Base-by-base conservation (phyloP, 2,888 invertebrate genomes). In the Machimus rusticus region DNA sequence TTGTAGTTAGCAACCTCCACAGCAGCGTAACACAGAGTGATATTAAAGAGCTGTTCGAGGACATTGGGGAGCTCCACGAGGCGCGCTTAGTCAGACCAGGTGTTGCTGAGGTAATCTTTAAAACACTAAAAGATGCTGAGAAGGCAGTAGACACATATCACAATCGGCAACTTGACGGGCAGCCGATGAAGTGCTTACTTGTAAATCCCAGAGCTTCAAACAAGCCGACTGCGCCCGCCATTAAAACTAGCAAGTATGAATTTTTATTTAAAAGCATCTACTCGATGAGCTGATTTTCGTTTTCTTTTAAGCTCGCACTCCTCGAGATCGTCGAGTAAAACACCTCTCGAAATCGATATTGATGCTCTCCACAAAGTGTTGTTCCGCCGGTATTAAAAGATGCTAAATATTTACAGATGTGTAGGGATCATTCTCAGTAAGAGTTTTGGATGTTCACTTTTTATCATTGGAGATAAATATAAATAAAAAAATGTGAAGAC, bases 81-180 rank as follows among this genome's bases (percentile, higher is more conserved):
- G 98, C 98, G 0, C 95, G 96, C 90, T 93, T 98, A 90, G 96
- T 98, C 16, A 95, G 97, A 76, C 96, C 96, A 0, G 98, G 98
- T 0, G 96, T 96, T 2, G 98, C 98, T 0, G 98, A 98, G 93
- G 98, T 98, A 1, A 96, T 98, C 89, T 98, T 98, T 92, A 96
- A 96, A 91, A 95, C 95, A 76, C 94, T 96, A 89, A 95, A 96
- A 89, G 97, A 98, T 93, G 98, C 98, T 43, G 95, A 97, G 90
- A 95, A 95, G 92, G 98, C 99, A 1, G 97, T 98, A 2, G 97
- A 98, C 90, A 96, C 97, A 86, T 98, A 98, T 93, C 98, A 98
- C 92, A 98, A 98, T 92, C 94, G 98, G 84, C 98, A 98, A 91
- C 93, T 99, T 74, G 98, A 99, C 93, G 98, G 98, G 1, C 97